These are phyloP conservation scores for Drosophila yakuba DNA, from an alignment of 1,140 invertebrate genomes.

Conservation along the genomic window DNA sequence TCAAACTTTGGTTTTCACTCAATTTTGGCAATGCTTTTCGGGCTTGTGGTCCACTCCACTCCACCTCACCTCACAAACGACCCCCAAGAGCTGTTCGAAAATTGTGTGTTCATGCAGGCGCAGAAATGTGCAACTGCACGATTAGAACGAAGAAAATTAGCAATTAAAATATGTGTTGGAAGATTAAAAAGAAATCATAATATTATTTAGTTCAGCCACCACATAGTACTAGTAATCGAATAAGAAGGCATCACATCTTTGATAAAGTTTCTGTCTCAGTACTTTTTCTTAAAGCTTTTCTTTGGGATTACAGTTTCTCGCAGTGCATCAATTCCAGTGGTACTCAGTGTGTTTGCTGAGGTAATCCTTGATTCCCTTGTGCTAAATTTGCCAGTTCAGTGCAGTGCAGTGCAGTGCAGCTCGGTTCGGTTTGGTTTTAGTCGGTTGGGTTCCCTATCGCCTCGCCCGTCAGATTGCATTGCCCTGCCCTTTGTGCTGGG, in stretches of 20 bases:
- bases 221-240: too few species aligned
- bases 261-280: too few species aligned
- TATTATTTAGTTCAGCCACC: neutral
- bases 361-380: constrained; percentile 73
- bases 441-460: constrained; percentile 38
- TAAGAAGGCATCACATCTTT: too few species aligned
- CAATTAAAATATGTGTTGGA: neutral
- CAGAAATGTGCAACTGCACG: neutral
- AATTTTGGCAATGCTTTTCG: constrained; percentile 62
- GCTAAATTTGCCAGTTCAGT: constrained; percentile 70
- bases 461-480: constrained; percentile 21
- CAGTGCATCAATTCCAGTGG: constrained; percentile 6
- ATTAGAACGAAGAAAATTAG: neutral
- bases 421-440: constrained; percentile 43
- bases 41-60: constrained; percentile 6
- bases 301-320: neutral
- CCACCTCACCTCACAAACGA: constrained; percentile 5
- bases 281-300: too few species aligned
- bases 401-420: constrained; percentile 8
- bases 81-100: constrained; percentile 46
- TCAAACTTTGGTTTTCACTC: constrained; percentile 77
- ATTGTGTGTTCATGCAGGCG: constrained; percentile 7
- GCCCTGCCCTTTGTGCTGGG: constrained; percentile 16
- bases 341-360: constrained; percentile 30
- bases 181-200: neutral